Percentiles rank a stretch among this genome's conserved stretches.
Conservation (phyloP, 2,113 vertebrate genomes). For the Spilogale gracilis region DNA sequence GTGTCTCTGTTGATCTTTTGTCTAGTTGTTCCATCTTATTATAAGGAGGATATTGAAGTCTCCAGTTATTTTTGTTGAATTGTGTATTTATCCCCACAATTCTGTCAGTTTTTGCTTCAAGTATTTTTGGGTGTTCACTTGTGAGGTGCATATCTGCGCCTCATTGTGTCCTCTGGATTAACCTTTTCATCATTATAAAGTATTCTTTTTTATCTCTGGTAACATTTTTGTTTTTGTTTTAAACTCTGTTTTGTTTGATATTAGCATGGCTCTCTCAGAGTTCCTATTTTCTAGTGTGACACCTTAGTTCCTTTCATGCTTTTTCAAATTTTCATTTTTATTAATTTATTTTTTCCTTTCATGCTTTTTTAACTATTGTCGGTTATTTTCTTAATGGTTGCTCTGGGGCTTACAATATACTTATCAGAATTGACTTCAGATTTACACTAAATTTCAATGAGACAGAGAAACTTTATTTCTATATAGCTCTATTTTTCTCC, state of each 20-base stretch:
- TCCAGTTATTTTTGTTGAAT: neutral
- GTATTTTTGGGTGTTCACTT: neutral
- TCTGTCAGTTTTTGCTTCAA: neutral
- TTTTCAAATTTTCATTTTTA: neutral
- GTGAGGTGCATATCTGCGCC: neutral
- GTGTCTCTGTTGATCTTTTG: neutral
- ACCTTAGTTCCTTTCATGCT: neutral
- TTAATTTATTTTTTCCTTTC: neutral
- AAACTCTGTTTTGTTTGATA: neutral
- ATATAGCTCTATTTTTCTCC: neutral
- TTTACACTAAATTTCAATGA: neutral
- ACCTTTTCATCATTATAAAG: neutral
- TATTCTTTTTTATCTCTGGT: neutral
- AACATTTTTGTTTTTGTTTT: neutral
- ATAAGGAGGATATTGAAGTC: neutral
- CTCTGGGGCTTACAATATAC: neutral
- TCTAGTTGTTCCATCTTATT: neutral
- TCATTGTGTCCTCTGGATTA: neutral
- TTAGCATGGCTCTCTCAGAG: neutral
- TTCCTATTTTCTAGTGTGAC: neutral
- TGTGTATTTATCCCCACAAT: neutral
- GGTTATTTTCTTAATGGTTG: neutral
- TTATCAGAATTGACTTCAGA: neutral
- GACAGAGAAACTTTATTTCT: neutral
- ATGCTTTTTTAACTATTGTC: neutral